Conservation (phyloP, 2,113 vertebrate species). For the Parotia lawesii region DNA sequence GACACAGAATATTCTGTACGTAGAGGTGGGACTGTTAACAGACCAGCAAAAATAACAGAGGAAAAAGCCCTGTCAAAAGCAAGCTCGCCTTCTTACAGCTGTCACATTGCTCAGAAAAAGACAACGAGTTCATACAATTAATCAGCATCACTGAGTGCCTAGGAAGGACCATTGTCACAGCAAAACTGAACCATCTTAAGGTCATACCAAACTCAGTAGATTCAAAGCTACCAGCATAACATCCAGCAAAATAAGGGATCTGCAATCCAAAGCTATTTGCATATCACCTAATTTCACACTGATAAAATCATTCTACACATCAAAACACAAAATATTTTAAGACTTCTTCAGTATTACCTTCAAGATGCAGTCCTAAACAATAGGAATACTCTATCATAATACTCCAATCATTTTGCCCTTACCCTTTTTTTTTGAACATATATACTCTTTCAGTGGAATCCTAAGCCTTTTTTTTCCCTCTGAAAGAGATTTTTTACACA, state of each 20-base stretch:
- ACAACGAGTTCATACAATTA: background rate
- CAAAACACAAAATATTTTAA: background rate
- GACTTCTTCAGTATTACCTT: background rate
- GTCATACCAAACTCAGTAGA: background rate
- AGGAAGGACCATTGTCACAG: background rate
- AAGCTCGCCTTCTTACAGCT: background rate
- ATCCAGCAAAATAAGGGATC: background rate
- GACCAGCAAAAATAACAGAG: background rate
- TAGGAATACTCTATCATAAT: background rate
- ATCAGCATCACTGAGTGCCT: background rate
- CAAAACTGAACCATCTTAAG: background rate
- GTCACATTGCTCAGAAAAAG: background rate
- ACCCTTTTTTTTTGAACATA: background rate
- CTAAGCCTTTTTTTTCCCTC: accelerated
- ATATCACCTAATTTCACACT: background rate
- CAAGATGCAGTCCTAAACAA: background rate
- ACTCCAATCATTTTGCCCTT: background rate
- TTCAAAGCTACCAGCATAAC: background rate
- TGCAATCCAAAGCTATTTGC: background rate
- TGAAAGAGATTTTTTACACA: background rate
- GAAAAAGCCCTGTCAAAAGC: background rate
- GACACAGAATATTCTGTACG: background rate
- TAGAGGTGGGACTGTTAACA: background rate
- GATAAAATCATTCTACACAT: background rate
- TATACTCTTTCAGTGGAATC: background rate